phyloP scores from a whole-genome alignment of 2,797 vertebrate genomes.

The Chaunax sp. region DNA sequence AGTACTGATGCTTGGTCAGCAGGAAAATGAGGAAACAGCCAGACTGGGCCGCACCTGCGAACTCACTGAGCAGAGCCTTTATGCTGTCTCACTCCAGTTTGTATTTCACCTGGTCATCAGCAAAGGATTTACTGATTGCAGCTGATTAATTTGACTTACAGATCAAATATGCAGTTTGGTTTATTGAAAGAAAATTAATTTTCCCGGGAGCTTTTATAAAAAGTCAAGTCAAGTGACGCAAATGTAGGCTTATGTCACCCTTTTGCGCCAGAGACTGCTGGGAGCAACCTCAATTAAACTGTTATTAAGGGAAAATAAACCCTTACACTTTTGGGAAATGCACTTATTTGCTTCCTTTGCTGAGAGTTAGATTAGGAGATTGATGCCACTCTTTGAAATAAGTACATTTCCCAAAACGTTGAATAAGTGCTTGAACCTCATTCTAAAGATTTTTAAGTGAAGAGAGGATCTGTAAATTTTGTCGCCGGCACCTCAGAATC shows the following conservation, averaged over 20 bases:
- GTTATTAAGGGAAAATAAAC: no score
- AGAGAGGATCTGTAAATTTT: neutral
- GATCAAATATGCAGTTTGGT: slow-evolving; percentile 19
- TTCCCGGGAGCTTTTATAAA: no score
- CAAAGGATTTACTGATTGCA: slow-evolving; percentile 17
- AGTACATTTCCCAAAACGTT: no score
- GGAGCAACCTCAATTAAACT: no score
- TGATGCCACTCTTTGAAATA: no score
- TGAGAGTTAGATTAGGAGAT: no score
- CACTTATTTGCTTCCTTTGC: no score
- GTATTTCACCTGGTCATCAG: slow-evolving; percentile 42
- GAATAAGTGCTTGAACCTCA: no score
- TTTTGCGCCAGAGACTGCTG: no score
- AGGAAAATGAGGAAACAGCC: slow-evolving; percentile 65
- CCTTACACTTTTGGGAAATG: no score
- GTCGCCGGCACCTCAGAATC: neutral
- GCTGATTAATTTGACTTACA: slow-evolving; percentile 6
- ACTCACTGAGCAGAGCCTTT: slow-evolving; percentile 6
- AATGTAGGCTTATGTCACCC: neutral
- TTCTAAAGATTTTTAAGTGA: neutral
- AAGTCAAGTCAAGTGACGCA: neutral
- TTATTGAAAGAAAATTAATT: neutral
- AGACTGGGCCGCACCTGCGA: slow-evolving; percentile 38
- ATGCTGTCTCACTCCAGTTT: slow-evolving; percentile 8
- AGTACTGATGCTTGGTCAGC: slow-evolving; percentile 67